phyloP scores from a whole-genome alignment of 2,113 vertebrate genomes.

The Heliornis fulica region DNA sequence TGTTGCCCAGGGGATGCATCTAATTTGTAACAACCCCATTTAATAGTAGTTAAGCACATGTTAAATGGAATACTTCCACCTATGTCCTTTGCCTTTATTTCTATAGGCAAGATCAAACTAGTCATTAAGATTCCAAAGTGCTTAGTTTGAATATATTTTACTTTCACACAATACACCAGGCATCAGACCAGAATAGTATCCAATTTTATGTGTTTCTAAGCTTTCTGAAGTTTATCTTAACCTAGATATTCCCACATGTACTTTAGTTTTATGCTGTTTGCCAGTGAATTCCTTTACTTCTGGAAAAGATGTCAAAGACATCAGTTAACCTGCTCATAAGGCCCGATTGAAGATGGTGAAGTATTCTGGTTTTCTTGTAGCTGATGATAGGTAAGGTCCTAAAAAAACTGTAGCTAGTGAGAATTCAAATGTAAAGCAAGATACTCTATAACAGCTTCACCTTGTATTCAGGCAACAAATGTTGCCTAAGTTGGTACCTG shows the following conservation, averaged over 20 bases:
- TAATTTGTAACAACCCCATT: not conserved
- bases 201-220: not conserved
- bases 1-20: not conserved
- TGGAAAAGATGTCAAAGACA: not conserved
- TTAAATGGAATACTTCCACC: not conserved
- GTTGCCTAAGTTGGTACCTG: not conserved
- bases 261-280: not conserved
- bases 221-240: not conserved
- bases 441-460: not conserved
- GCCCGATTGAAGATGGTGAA: not conserved
- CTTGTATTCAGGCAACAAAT: not conserved
- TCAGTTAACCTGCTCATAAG: not conserved
- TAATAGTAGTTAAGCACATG: not conserved
- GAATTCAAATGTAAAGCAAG: not conserved
- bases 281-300: not conserved
- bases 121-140: not conserved
- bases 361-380: not conserved
- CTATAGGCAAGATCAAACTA: not conserved
- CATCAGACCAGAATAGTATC: not conserved
- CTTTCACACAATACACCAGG: not conserved
- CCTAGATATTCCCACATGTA: not conserved
- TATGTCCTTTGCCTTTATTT: not conserved
- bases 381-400: not conserved
- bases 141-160: not conserved
- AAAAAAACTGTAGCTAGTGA: not conserved